phyloP scores from a whole-genome alignment of 2,113 vertebrate genomes.

The Saimiri boliviensis region DNA sequence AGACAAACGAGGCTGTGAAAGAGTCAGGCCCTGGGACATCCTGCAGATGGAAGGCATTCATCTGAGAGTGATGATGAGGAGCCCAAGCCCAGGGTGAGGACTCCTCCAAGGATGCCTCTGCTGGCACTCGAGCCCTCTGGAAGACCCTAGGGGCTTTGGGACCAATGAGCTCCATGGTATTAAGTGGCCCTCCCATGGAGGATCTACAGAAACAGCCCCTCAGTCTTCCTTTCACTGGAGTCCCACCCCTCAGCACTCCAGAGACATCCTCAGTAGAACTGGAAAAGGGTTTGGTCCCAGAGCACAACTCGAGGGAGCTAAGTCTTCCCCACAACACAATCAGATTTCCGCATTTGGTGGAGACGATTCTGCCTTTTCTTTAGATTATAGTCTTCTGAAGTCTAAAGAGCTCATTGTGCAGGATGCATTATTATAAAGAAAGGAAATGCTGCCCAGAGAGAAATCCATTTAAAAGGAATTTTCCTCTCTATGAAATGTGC shows the following conservation, averaged over 20 bases:
- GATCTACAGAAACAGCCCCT: accelerated
- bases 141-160: neutral
- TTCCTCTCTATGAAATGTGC: neutral
- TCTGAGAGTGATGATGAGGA: too few species aligned
- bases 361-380: neutral
- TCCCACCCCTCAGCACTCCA: too few species aligned
- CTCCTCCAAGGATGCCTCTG: too few species aligned
- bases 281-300: too few species aligned
- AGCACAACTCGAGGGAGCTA: too few species aligned
- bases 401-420: neutral
- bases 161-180: accelerated
- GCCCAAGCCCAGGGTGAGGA: accelerated
- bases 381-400: neutral
- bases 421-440: neutral
- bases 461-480: neutral
- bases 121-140: neutral
- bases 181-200: accelerated
- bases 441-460: neutral
- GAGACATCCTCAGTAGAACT: too few species aligned
- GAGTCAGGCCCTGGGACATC: too few species aligned
- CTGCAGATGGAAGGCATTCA: neutral
- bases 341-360: neutral
- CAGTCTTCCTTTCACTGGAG: accelerated
- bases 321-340: accelerated
- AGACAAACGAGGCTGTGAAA: neutral